Evolutionary conservation across 2,888 invertebrate genomes (phyloP), one percentile per base, ranked within the genome.

Genomic region (Drosophila siamana): DNA sequence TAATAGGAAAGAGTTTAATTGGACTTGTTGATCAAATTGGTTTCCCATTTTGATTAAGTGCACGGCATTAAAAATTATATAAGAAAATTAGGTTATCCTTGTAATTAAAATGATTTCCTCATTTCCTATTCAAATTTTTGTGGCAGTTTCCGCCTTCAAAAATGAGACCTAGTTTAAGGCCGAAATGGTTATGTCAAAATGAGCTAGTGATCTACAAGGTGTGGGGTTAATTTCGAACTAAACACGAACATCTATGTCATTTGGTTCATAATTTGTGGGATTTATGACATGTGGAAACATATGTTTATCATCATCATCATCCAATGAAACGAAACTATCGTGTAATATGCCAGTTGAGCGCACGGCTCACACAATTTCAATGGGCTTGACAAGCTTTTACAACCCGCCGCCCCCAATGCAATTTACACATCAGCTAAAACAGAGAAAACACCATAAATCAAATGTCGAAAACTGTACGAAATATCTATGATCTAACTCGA

Each of bases 281-380:
- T 77, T 76, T 74, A 74, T 50, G 76, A 66, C 66, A 76, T 65
- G 64, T 65, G 60, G 60, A 57, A 65, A 69, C 76, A 77, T 62
- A 73, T 77, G 75, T 76, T 76, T 73, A 36, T 61, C 62, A 61
- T 65, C 64, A 48, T 38, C 46, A 50, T 24, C 41, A 24, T 22
- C 19, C 46, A 46, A 47, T 36, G 46, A 54, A 61, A 54, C 52
- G 52, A 28, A 47, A 46, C 44, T 55, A 46, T 28, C 50, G 43
- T 61, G 40, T 57, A 54, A 40, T 59, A 64, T 26, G 52, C 43
- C 60, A 54, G 33, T 54, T 66, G 54, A 40, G 33, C 55, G 30
- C 43, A 63, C 51, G 51, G 52, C 56, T 63, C 63, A 57, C 51
- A 67, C 56, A 70, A 44, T 65, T 68, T 54, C 36, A 15, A 50